These are phyloP conservation scores for Drosophila gaucha DNA, from an alignment of 2,888 invertebrate species.

Conservation along the genomic window DNA sequence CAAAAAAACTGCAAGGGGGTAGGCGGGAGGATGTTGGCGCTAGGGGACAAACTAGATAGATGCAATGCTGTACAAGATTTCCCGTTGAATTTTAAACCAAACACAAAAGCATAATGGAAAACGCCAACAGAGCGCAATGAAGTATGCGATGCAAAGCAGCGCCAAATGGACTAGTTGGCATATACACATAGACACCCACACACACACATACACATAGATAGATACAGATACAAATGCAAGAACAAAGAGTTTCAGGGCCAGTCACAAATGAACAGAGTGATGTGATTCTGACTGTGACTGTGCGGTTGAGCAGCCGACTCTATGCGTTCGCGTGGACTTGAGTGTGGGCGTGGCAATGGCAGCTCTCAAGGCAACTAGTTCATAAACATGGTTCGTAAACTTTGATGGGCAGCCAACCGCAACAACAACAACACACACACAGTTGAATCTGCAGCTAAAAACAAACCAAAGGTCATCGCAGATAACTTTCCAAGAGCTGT, in stretches of 20 bases:
- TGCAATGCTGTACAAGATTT: conserved; percentile 61
- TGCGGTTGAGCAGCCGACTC: conserved; percentile 2
- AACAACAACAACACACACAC: neutral
- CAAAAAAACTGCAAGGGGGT: conserved; percentile 20
- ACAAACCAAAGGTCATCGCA: conserved; percentile 38
- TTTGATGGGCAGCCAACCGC: conserved; percentile 35
- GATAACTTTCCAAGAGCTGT: conserved; percentile 20
- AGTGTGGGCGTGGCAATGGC: conserved; percentile 42
- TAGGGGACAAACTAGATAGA: conserved; percentile 23
- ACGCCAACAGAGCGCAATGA: conserved; percentile 75
- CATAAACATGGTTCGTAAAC: conserved; percentile 48
- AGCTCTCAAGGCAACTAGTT: conserved; percentile 41
- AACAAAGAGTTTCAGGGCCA: conserved; percentile 41
- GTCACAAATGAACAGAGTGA: conserved; percentile 31
- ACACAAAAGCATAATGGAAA: conserved; percentile 72
- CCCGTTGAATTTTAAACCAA: conserved; percentile 71
- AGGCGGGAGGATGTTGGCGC: neutral
- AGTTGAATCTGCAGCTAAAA: conserved; percentile 23
- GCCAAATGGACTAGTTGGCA: conserved; percentile 52
- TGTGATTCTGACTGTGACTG: conserved; percentile 11
- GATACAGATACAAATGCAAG: conserved; percentile 9
- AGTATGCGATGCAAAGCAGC: conserved; percentile 63
- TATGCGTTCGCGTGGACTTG: conserved; percentile 10
- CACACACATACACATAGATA: neutral
- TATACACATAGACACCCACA: conserved; percentile 23